Evolutionary conservation across 1,140 invertebrate species (phyloP).

Genomic region (Chymomyza costata): DNA sequence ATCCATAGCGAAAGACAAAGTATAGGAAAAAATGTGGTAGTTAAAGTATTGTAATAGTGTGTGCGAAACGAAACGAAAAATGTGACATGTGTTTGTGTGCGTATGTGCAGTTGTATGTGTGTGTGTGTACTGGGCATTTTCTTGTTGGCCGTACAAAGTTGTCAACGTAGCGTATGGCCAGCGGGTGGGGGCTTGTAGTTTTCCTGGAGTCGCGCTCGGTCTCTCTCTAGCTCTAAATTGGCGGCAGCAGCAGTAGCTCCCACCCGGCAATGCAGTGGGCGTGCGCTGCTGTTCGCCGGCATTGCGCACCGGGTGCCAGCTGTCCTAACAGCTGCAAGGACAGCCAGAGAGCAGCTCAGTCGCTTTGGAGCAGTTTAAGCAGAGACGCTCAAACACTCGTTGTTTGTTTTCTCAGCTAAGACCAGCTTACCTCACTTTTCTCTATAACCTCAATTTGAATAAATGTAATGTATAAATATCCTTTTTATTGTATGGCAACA

Average conservation of each 20-base stretch:
- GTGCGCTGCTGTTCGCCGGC: background rate
- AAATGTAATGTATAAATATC: no score
- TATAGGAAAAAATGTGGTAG: slow-evolving; percentile 61
- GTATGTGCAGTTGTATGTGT: slow-evolving; percentile 5
- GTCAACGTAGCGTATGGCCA: slow-evolving; percentile 7
- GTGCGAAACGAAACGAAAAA: slow-evolving; percentile 37
- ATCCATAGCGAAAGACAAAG: slow-evolving; percentile 47
- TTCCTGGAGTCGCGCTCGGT: no score
- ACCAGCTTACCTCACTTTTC: no score
- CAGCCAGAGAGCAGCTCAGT: no score
- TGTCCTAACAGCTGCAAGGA: no score
- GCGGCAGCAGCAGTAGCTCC: slow-evolving; percentile 17
- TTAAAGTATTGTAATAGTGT: slow-evolving; percentile 23
- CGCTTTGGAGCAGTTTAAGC: no score
- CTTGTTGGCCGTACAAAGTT: slow-evolving; percentile 20
- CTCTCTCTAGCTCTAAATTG: no score
- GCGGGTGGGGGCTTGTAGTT: slow-evolving; percentile 19
- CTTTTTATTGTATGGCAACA: no score
- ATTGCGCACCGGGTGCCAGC: background rate
- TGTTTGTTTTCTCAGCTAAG: no score
- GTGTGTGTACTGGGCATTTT: slow-evolving; percentile 57
- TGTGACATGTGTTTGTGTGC: slow-evolving; percentile 25
- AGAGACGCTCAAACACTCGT: no score
- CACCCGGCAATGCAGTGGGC: slow-evolving; percentile 17
- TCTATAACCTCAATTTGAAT: no score